Base-by-base conservation (phyloP, 2,888 invertebrate genomes). In the Hetaerina titia region DNA sequence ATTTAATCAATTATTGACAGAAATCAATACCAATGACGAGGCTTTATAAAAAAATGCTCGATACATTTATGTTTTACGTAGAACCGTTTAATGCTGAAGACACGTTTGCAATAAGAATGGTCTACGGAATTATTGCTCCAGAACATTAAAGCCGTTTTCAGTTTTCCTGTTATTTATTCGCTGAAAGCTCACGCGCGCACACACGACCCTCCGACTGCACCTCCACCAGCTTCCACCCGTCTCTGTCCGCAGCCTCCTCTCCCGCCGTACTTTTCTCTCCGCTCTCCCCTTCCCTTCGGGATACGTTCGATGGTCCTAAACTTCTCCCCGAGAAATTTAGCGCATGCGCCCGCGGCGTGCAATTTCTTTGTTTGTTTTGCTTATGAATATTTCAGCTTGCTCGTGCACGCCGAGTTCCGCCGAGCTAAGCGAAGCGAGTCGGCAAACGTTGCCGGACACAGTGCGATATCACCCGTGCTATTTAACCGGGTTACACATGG, bases 291-390 rank as follows among this genome's bases (percentile, higher is more conserved):
- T 11, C 9, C 81, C 81, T 15, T 60, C 13, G 31, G 81, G 81
- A 31, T 31, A 4, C 81, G 31, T 81, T 81, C 81, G 13, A 31
- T 31, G 81, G 81, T 31, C 22, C 81, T 13, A 81, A 9, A 81
- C 25, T 31, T 81, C 31, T 81, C 81, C 15, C n/a, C 81, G 25
- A 15, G 81, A 81, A 81, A 81, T 31, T 81, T 31, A 31, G 81
- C 81, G 81, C 81, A 31, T 81, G 81, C 31, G 81, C 81, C 81
- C 11, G 19, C 81, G 25, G 31, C 81, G 0, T 81, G 31, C 81
- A 81, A 31, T 81, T 81, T 81, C 81, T 31, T 81, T 81, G 81
- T 81, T 81, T 81, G 81, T 31, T 81, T 81, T 81, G 25, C 81
- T 1, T 22, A 31, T 81, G 81, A 81, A 81, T 81, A 81, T 81